These are phyloP conservation scores for Limenitis camilla DNA, from an alignment of 2,888 invertebrate species.

Conservation along the genomic window DNA sequence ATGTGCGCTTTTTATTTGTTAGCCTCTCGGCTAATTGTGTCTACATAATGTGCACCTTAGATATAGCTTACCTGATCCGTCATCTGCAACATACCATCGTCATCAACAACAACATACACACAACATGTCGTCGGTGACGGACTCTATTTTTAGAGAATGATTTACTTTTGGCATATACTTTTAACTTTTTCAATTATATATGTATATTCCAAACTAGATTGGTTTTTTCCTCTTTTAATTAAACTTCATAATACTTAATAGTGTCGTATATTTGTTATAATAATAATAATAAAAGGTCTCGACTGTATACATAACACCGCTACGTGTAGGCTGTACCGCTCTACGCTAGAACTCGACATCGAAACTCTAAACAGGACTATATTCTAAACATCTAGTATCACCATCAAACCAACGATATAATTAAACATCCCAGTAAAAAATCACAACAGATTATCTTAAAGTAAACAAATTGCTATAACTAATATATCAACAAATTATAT, in stretches of 20 bases:
- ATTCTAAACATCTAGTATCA: slow-evolving; percentile 62
- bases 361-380: slow-evolving; percentile 47
- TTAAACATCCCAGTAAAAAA: slow-evolving; percentile 43
- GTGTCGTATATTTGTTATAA: slow-evolving; percentile 56
- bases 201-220: slow-evolving; percentile 16
- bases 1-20: slow-evolving; percentile 47
- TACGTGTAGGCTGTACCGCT: slow-evolving; percentile 44
- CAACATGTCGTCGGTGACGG: slow-evolving; percentile 12
- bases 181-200: slow-evolving; percentile 6
- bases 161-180: slow-evolving; percentile 11
- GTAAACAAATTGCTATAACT: slow-evolving; percentile 38
- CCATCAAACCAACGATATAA: slow-evolving; percentile 53
- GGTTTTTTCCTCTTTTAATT: slow-evolving; percentile 10
- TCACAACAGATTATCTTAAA: slow-evolving; percentile 49
- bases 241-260: slow-evolving; percentile 21
- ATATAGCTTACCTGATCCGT: slow-evolving; percentile 16
- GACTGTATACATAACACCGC: slow-evolving; percentile 60
- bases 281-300: slow-evolving; percentile 52
- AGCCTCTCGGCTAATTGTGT: slow-evolving; percentile 25
- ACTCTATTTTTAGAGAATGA: slow-evolving; percentile 14
- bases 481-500: slow-evolving; percentile 34
- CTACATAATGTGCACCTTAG: slow-evolving; percentile 20
- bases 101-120: not conserved
- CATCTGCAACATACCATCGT: slow-evolving; percentile 1
- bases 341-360: slow-evolving; percentile 37